A percentile compares a stretch with the other conserved stretches of the same genome.
Evolutionary conservation across 1,140 invertebrate species (phyloP).

Genomic region (Drosophila ercepeae): DNA sequence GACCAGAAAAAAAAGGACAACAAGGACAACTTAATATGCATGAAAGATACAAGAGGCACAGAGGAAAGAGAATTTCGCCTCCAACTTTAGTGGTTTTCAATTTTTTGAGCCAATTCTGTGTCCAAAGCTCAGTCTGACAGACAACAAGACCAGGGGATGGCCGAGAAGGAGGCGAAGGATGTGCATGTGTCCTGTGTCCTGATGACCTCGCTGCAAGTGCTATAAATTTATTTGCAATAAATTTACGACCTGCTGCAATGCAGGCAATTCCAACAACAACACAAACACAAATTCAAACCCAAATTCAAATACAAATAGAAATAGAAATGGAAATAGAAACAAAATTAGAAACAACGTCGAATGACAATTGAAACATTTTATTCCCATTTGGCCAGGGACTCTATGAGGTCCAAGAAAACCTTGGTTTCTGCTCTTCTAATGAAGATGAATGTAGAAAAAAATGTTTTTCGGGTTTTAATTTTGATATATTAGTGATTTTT

Average conservation of each 20-base stretch:
- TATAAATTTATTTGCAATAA: conserved; percentile 78
- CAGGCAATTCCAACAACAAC: conserved; percentile 52
- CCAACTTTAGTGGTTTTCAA: conserved; percentile 51
- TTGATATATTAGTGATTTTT: no score
- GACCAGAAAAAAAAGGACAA: conserved; percentile 38
- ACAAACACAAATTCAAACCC: background rate
- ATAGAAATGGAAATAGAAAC: conserved; percentile 1
- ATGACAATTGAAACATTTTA: conserved; percentile 49
- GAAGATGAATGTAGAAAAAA: conserved; percentile 32
- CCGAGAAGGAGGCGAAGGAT: background rate
- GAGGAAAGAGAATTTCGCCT: background rate
- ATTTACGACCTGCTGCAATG: conserved; percentile 78
- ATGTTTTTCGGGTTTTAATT: background rate
- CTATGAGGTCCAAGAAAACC: background rate
- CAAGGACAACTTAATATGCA: conserved; percentile 73
- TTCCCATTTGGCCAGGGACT: conserved; percentile 29
- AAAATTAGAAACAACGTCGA: conserved; percentile 42
- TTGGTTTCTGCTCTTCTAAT: conserved; percentile 11
- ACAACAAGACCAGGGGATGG: conserved; percentile 16
- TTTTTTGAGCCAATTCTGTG: conserved; percentile 45
- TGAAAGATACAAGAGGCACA: conserved; percentile 12
- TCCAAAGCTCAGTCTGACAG: conserved; percentile 2
- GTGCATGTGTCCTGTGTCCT: background rate
- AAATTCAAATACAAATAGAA: conserved; percentile 26
- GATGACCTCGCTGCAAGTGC: conserved; percentile 41